Percentiles rank a stretch among this genome's conserved stretches.
phyloP scores from a whole-genome alignment of 1,140 invertebrate species.

The Drosophila arawakana region DNA sequence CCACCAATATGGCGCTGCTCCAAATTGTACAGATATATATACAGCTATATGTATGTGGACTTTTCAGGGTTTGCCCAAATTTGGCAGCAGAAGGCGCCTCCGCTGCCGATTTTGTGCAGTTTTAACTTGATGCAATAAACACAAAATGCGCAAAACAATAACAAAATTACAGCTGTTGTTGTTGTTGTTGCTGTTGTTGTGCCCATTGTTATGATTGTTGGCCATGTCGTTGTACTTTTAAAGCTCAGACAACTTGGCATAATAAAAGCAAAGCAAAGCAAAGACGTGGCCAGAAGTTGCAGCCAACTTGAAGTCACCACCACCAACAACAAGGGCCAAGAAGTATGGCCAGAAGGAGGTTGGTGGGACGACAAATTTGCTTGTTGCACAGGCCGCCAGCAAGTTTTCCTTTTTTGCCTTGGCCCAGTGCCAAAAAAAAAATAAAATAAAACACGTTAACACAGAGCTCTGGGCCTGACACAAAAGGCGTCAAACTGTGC shows the following conservation, averaged over 20 bases:
- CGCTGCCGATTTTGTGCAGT: constrained; percentile 26
- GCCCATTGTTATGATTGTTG: constrained; percentile 45
- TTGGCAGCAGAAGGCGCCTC: constrained; percentile 41
- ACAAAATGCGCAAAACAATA: constrained; percentile 62
- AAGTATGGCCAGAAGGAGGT: neutral
- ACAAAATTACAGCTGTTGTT: constrained; percentile 52
- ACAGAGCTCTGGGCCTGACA: constrained; percentile 34
- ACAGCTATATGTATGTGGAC: neutral
- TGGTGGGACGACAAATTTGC: constrained; percentile 12
- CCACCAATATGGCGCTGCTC: constrained; percentile 36
- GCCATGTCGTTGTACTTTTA: constrained; percentile 59
- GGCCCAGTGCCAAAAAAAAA: constrained; percentile 63
- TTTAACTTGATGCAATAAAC: constrained; percentile 71
- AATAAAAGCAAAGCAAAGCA: constrained; percentile 63
- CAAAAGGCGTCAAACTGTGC: constrained; percentile 31
- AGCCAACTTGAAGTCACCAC: constrained; percentile 9
- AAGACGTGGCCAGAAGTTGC: constrained; percentile 41
- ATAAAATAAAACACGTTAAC: constrained; percentile 20
- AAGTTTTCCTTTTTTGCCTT: constrained; percentile 56
- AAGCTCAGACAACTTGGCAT: constrained; percentile 71
- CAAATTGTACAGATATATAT: constrained; percentile 12
- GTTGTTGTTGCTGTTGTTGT: constrained; percentile 20
- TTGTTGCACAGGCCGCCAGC: constrained; percentile 45
- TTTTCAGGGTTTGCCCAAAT: constrained; percentile 61
- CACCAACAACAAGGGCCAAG: neutral